Base-by-base conservation (phyloP, 2,113 vertebrate species). In the Oncorhynchus tshawytscha region DNA sequence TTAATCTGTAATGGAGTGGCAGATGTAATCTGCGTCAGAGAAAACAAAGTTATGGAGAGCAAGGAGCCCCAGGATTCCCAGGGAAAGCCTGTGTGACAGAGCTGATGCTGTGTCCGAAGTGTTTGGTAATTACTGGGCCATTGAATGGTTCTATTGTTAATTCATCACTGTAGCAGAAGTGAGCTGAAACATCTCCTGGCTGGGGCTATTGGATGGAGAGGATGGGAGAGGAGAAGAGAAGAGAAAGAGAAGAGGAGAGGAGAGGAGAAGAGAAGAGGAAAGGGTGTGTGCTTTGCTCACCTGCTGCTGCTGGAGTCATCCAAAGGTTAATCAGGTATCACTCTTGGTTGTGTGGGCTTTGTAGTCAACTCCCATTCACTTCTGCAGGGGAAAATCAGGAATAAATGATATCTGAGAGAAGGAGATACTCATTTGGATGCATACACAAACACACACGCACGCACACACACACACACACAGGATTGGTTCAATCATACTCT, bases 1-100 rank as follows among this genome's bases (percentile, higher is more conserved):
- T 98, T 96, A 98, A 98, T 99, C 96, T 95, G 97, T 98, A 99
- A 99, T 99, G 97, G 96, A 96, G 95, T 99, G 97, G 97, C 96
- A 98, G 98, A 99, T 98, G 96, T 98, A 99, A 99, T 99, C 98
- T 98, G 95, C 94, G 95, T 98, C 96, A 97, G 93, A 93, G 96
- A 97, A 99, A 99, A 99, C 96, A 98, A 98, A 98, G 96, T 99
- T 98, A 97, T 96, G 95, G 91, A 89, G 89, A 93, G 88, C 95
- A 92, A 94, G 94, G 95, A 96, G 94, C 87, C 39, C 8, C 92
- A 93, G 93, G 94, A 96, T 96, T 96, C 95, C 94, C 95, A 94
- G 93, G 92, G 94, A 96, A 91, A 93, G 96, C 88, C 88, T 68
- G 92, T 90, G 93, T 96, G 96, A 96, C 97, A 95, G 95, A 95